Evolutionary conservation across 2,797 vertebrate species (phyloP).

Genomic region (Pterois miles): DNA sequence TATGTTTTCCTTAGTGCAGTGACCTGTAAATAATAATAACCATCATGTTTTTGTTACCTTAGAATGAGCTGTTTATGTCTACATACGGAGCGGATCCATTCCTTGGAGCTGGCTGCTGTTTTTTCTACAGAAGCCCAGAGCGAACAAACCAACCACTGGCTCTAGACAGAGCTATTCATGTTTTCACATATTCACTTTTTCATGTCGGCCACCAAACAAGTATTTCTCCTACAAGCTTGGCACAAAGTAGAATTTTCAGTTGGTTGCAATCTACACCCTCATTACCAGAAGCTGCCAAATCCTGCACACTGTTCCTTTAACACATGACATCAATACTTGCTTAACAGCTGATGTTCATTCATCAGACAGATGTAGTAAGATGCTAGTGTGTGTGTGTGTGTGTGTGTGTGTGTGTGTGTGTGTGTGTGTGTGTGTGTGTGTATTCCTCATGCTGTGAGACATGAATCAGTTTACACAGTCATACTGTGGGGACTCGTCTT

Average conservation of each 20-base stretch:
- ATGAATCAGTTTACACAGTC: too few species aligned
- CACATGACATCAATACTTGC: conserved; percentile 32
- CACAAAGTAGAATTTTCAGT: not conserved
- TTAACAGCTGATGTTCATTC: conserved; percentile 60
- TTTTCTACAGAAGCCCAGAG: not conserved
- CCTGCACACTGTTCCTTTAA: not conserved
- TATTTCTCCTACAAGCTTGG: not conserved
- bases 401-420: conserved; percentile 5
- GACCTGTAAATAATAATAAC: too few species aligned
- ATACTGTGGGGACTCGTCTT: too few species aligned
- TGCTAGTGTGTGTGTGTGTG: not conserved
- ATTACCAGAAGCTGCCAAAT: not conserved
- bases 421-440: conserved; percentile 5
- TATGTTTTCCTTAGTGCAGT: too few species aligned
- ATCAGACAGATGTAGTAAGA: conserved; percentile 31
- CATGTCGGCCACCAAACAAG: not conserved
- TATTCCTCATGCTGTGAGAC: too few species aligned
- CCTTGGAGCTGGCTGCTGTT: too few species aligned
- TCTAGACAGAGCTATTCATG: not conserved
- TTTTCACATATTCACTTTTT: not conserved
- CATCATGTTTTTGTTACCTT: too few species aligned
- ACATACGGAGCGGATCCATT: not conserved
- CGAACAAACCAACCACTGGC: not conserved
- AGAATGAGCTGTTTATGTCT: not conserved
- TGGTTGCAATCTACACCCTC: not conserved